phyloP scores from a whole-genome alignment of 2,113 vertebrate genomes.

The Galbula dea region DNA sequence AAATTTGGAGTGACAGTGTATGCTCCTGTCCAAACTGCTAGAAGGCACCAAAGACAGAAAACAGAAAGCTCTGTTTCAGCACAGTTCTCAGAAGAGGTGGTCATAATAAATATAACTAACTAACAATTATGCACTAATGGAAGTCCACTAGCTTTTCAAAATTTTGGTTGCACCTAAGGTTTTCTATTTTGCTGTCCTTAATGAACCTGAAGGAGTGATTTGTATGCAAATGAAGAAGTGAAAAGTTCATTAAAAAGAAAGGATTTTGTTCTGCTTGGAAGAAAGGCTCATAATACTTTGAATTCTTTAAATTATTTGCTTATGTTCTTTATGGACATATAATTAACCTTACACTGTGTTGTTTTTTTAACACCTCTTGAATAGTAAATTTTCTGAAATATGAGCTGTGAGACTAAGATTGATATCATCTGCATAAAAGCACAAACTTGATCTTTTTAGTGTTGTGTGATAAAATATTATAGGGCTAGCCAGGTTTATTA shows the following conservation, averaged over 20 bases:
- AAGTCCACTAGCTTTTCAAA: neutral
- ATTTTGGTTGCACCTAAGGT: neutral
- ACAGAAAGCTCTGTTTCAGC: neutral
- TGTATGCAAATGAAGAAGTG: neutral
- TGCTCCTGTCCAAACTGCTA: neutral
- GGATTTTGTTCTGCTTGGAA: neutral
- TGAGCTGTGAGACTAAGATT: neutral
- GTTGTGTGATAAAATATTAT: neutral
- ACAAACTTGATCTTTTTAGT: neutral
- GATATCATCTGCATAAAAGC: neutral
- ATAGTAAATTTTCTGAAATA: neutral
- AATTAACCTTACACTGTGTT: neutral
- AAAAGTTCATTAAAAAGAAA: neutral
- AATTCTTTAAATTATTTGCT: neutral
- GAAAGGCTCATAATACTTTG: neutral
- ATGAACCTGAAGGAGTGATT: neutral
- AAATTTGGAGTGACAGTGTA: neutral
- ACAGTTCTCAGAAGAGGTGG: neutral
- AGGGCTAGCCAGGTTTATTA: neutral
- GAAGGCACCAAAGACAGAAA: neutral
- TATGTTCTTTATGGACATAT: neutral
- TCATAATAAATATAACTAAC: neutral
- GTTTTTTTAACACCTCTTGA: neutral
- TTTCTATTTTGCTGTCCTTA: neutral
- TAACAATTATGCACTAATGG: neutral